These are phyloP conservation scores for Loriculus beryllinus DNA, from an alignment of 2,797 vertebrate species.

Conservation along the genomic window DNA sequence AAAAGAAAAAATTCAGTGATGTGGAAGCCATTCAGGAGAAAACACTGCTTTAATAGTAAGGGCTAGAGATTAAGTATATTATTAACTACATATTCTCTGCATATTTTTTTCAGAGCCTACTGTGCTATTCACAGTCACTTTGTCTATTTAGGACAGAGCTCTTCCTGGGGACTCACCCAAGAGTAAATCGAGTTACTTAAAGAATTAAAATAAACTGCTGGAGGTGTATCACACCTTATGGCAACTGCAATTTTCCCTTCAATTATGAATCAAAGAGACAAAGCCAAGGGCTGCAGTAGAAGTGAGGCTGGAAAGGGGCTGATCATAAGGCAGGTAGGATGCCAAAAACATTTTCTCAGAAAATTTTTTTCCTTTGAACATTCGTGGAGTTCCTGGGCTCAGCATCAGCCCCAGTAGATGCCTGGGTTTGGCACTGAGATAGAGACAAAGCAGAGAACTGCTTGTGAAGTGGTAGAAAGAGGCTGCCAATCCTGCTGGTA, in stretches of 20 bases:
- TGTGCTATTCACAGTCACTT: not conserved
- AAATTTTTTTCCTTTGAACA: not conserved
- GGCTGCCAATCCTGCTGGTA: not conserved
- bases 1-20: not conserved
- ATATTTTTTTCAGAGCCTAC: not conserved
- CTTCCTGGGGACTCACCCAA: not conserved
- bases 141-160: not conserved
- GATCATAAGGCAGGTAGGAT: not conserved
- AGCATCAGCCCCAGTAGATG: not conserved
- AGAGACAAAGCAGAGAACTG: not conserved
- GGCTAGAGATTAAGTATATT: not conserved
- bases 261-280: not conserved
- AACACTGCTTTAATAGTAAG: not conserved
- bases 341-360: not conserved
- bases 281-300: not conserved
- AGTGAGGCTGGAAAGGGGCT: not conserved
- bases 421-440: not conserved
- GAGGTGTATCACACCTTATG: not conserved
- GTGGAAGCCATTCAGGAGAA: not conserved
- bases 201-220: not conserved
- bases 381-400: not conserved
- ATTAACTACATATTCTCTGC: not conserved
- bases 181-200: not conserved
- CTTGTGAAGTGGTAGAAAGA: not conserved
- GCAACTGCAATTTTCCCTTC: not conserved